Base-by-base conservation (phyloP, 2,888 invertebrate species). In the Trisateles emortualis region DNA sequence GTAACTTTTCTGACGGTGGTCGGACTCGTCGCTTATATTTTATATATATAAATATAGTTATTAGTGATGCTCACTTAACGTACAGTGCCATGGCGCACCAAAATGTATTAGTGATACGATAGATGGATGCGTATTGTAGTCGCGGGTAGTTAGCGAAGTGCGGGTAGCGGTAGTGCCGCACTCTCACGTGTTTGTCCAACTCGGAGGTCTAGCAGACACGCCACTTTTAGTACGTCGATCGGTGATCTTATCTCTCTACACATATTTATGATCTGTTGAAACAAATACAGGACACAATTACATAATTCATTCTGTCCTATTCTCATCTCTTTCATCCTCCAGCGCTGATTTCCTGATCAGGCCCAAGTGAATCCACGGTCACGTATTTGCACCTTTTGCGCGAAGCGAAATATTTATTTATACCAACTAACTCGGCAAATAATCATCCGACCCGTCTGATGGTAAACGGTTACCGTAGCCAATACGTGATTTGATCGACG, bases 81-180 rank as follows among this genome's bases (percentile, higher is more conserved):
- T 67, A 73, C 65, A 70, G 86, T 86, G 86, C 86, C 86, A 86
- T 85, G 59, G 82, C 78, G 79, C 86, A 81, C 81, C 84, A 83
- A 83, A 82, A 79, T 78, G 76, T 78, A 74, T 78, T 77, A 81
- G 67, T 62, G 63, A 65, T 76, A 79, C 72, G 62, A 64, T 63
- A 54, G 59, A 50, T 60, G 49, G 62, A 67, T 66, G 68, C 65
- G 66, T 69, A 72, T 59, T 64, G 72, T 78, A 70, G 69, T 68
- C 63, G 61, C 55, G 60, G 62, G 52, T 78, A 71, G 74, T 61
- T 65, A 60, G 67, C 61, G 65, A 64, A 60, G 53, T 68, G 78
- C 70, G 71, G 71, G 77, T 74, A 72, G 72, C 58, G 46, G 59
- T 62, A 52, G 59, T 44, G 57, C 3, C 54, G 56, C 54, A 62